Conservation (phyloP, 2,888 invertebrate species). For the Oscheius onirici region DNA sequence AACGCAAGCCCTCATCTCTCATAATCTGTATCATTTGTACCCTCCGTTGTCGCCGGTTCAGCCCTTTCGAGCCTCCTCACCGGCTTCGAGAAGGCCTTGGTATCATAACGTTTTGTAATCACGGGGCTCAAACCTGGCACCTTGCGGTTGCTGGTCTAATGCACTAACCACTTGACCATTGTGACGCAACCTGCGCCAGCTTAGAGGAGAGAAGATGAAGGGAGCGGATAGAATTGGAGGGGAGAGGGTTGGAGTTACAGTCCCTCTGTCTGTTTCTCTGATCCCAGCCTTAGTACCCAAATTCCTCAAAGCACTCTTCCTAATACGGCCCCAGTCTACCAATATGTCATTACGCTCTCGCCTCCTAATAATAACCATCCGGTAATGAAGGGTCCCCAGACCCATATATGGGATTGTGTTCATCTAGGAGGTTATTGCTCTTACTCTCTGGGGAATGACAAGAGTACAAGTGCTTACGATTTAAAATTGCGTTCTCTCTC, state of each 20-base stretch:
- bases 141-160: neutral
- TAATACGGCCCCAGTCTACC: neutral
- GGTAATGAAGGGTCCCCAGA: constrained; percentile 15
- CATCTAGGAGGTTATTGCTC: no score
- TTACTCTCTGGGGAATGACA: no score
- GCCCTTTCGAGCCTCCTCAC: neutral
- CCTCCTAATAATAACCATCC: constrained; percentile 30
- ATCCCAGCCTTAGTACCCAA: no score
- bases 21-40: constrained; percentile 33
- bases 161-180: neutral
- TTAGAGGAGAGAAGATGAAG: neutral
- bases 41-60: constrained; percentile 7
- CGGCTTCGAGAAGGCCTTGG: constrained; percentile 16
- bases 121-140: constrained; percentile 18
- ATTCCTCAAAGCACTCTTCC: no score
- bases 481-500: no score
- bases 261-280: no score
- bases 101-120: constrained; percentile 23
- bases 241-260: no score
- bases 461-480: no score
- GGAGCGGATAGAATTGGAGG: no score
- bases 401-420: no score
- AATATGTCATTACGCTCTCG: constrained; percentile 13
- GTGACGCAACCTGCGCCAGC: neutral
- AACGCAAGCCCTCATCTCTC: constrained; percentile 33